A percentile compares a stretch with the other conserved stretches of the same genome.
phyloP scores from a whole-genome alignment of 2,888 invertebrate genomes.

The Biston stratarius region DNA sequence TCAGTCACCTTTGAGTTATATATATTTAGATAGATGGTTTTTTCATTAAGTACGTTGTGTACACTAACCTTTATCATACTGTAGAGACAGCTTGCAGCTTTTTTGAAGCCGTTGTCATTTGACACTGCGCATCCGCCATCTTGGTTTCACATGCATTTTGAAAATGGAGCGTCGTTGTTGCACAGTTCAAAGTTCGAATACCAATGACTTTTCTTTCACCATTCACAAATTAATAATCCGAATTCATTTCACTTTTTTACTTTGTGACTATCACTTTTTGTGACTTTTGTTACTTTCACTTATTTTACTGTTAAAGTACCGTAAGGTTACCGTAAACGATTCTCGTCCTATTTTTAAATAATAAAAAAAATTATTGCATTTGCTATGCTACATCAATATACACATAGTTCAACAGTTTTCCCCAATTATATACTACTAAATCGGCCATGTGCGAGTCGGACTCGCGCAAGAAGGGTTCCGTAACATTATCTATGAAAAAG shows the following conservation, averaged over 20 bases:
- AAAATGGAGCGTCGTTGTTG: slow-evolving; percentile 38
- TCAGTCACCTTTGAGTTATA: no score
- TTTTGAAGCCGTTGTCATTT: slow-evolving; percentile 63
- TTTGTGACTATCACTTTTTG: slow-evolving; percentile 15
- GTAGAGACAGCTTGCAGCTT: slow-evolving; percentile 61
- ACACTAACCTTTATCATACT: slow-evolving; percentile 72
- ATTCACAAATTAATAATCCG: slow-evolving; percentile 47
- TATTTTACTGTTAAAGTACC: not conserved
- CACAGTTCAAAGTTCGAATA: slow-evolving; percentile 48
- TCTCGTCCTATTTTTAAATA: no score
- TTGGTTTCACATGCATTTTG: slow-evolving; percentile 53
- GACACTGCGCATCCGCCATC: slow-evolving; percentile 52
- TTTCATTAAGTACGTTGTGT: not conserved
- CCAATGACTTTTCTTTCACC: slow-evolving; percentile 40
- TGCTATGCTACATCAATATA: no score
- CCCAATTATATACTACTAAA: no score
- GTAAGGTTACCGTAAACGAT: no score
- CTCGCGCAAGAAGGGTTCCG: no score
- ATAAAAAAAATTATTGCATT: no score
- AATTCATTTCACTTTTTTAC: slow-evolving; percentile 49
- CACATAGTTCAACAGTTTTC: no score
- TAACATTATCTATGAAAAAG: no score
- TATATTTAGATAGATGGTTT: no score
- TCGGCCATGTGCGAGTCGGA: no score
- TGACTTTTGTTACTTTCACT: no score